Evolutionary conservation across 2,113 vertebrate species (phyloP), one percentile per base, ranked within the genome.

Genomic region (Leptodactylus fuscus): DNA sequence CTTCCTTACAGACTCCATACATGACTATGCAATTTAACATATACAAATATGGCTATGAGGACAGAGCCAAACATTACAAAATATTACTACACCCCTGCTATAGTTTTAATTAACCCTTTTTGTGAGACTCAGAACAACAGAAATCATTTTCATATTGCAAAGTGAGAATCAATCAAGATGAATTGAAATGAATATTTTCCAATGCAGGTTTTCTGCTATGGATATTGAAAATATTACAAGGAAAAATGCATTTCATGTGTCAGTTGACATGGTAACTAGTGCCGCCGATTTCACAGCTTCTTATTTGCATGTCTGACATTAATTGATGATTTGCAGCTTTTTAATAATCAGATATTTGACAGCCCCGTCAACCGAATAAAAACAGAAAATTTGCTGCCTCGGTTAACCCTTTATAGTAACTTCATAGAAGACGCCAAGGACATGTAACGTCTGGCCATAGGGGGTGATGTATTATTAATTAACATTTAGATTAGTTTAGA

Each of bases 271-370:
- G 82, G 82, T 76, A 76, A 83, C 82, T 62, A 46, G 53, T 46
- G 82, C 82, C 62, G 49, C 65, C 70, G 36, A 83, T 46, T 62
- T 49, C 55, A 76, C 38, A 76, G 82, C 20, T 83, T 76, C 51
- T 46, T 83, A 76, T 82, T 82, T 82, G 81, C 81, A 53, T 71
- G 67, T 71, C 65, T 82, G 81, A 82, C 49, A 41, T 82, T 73
- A 82, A 76, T 85, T 85, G 82, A 77, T 67, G 58, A 85, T 85
- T 85, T 78, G 18, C 73, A 77, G 82, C 55, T 69, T 85, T 76
- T 85, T 85, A 85, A 77, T 85, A 67, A 62, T 51, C 65, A 75
- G 49, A 38, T 76, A 85, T 67, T 78, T 85, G 82, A 85, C 82
- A 77, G 55, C 73, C 15, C 18, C 32, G n/a, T 76, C 82, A 49